Evolutionary conservation across 2,888 invertebrate species (phyloP), one percentile per base, ranked within the genome.

Genomic region (Strigamia crassipes): DNA sequence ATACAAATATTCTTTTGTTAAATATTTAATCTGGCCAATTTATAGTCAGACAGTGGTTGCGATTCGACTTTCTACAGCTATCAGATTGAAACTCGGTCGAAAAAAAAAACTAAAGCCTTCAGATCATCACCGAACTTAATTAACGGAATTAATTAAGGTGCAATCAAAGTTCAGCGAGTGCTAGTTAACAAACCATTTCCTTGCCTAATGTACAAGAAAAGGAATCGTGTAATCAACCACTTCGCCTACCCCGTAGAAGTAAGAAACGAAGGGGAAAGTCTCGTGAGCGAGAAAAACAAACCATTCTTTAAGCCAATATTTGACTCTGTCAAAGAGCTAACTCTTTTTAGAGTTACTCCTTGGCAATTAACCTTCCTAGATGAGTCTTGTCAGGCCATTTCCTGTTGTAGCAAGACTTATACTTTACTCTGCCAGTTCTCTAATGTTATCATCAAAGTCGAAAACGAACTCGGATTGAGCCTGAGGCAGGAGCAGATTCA

Each of bases 341-440:
- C 73, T 73, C 73, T 73, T 73, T 73, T 73, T 27, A 73, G 31
- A 73, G 73, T n/a, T 27, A 73, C 31, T 73, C 73, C 73, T 73
- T 73, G 73, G 73, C 73, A 73, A 73, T 73, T 73, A 73, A 73
- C 73, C 73, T 73, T 27, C 13, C 73, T 73, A 73, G 73, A 73
- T 73, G 73, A 73, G 73, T 73, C 73, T 73, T 73, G 73, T 73
- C 73, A 73, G 31, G 15, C 73, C 73, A 73, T 73, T 73, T 73
- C 73, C 73, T 73, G 73, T 73, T 73, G 73, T 31, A 73, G 27
- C 15, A 66, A 73, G 73, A 73, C 73, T 73, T 73, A 73, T 73
- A 73, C 73, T 73, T 73, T 73, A 31, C n/a, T 18, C 73, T 73
- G 23, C 73, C 56, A 18, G n/a, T 56, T 31, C 31, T 73, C 73